Evolutionary conservation across 64 coral and sea anemone species (phyloP).

Genomic region (Pachyseris speciosa): DNA sequence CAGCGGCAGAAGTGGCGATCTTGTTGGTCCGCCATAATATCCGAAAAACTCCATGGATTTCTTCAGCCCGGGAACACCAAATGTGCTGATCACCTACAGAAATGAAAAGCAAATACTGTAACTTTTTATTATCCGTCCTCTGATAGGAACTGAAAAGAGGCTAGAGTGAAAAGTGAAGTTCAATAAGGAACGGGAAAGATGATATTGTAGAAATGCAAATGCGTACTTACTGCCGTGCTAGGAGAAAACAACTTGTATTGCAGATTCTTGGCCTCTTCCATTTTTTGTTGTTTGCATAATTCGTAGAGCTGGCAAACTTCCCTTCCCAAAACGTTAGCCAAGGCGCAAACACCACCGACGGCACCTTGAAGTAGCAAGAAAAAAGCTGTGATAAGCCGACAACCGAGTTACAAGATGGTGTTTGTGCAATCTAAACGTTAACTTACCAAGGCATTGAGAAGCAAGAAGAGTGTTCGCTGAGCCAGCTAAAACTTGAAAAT

Average conservation of each 20-base stretch:
- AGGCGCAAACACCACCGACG: conserved; percentile 96
- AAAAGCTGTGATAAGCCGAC: too few relatives aligned
- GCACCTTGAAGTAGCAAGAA: conserved; percentile 77
- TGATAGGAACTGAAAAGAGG: not conserved
- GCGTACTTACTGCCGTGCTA: conserved; percentile 93
- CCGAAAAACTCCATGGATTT: conserved; percentile 98
- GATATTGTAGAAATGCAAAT: too few relatives aligned
- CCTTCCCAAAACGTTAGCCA: conserved; percentile 87
- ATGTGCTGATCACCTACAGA: conserved; percentile 83
- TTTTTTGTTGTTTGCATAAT: conserved; percentile 67
- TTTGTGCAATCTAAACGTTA: too few relatives aligned
- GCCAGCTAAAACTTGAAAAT: conserved; percentile 96
- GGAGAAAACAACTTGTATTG: conserved; percentile 92
- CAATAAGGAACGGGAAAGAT: too few relatives aligned
- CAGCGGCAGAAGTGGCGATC: conserved; percentile 80
- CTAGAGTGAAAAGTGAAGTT: not conserved
- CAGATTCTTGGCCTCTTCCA: conserved; percentile 80
- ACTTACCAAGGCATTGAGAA: conserved; percentile 83
- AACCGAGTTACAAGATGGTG: too few relatives aligned
- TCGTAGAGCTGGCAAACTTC: conserved; percentile 91
- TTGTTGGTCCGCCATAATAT: conserved; percentile 94
- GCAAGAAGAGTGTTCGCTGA: conserved; percentile 91
- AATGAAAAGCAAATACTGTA: not conserved
- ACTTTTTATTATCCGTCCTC: too few relatives aligned
- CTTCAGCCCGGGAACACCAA: conserved; percentile 90